Evolutionary conservation across 2,797 vertebrate genomes (phyloP), one percentile per base, ranked within the genome.

Genomic region (Petrocephalus sullivani): DNA sequence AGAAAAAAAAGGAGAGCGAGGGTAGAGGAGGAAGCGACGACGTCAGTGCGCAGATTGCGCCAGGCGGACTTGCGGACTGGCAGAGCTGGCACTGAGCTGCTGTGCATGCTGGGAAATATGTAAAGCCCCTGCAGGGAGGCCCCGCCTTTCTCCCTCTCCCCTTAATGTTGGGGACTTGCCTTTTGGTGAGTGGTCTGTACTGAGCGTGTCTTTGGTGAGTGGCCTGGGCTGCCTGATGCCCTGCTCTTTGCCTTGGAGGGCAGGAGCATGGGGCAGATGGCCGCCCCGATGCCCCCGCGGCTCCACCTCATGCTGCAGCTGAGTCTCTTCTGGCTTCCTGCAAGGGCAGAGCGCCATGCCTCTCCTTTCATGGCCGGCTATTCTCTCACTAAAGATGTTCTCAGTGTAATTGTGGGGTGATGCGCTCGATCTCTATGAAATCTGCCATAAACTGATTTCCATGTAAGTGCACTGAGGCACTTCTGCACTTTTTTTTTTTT

Each of bases 61-160:
- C 81, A 53, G 81, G 81, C 46, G 10, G 46, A 82, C 41, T 19
- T 67, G 64, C 28, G 33, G 64, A 23, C 64, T 16, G 64, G 23
- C 23, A 67, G 64, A 67, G 61, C 61, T 67, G 61, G 67, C 67
- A 37, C 67, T 16, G 67, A 4, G 10, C 37, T 23, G 10, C 9
- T 54, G 4, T 84, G 82, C 82, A 83, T 83, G 81, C 81, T 83
- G 81, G 37, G 81, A 49, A 53, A 83, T 53, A n/a, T 21, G 81
- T 4, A 10, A n/a, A 53, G 46, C 46, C 46, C 46, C 21, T 84
- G n/a, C 49, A 28, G 49, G 21, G 49, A 56, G 82, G n/a, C 82
- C 82, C 53, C 53, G 28, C 51, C 4, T 21, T 23, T 2, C 49
- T 14, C 82, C 21, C 21, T 23, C 21, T 53, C 41, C 81, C 46